Evolutionary conservation across 2,888 invertebrate species (phyloP), one percentile per base, ranked within the genome.

Genomic region (Apamea sordens): DNA sequence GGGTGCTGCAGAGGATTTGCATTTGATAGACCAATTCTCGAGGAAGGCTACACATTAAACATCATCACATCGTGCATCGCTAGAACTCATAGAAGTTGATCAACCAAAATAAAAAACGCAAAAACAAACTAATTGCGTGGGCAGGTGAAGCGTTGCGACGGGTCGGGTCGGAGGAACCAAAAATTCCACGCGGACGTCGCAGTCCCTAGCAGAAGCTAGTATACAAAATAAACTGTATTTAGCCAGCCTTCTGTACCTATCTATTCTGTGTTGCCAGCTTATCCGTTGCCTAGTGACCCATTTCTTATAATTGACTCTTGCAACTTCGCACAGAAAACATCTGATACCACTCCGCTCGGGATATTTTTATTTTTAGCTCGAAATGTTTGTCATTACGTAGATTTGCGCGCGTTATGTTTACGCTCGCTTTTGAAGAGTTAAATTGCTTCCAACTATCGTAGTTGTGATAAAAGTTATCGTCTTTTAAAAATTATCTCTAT

Each of bases 261-360:
- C 24, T 73, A 21, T 8, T 71, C 50, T 24, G 5, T 74, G 47
- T 18, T 24, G 36, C 63, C 36, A 56, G 87, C 73, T 84, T 76
- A 85, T 83, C 84, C 76, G 65, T 72, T 76, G 76, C 85, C 84
- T 67, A 69, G 84, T 85, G 85, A 85, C 87, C 87, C 80, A 85
- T 86, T 84, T 85, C 64, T 79, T 56, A 53, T 86, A 85, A 85
- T 85, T 85, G 84, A 83, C 85, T 86, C 87, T 85, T 84, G 70
- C 59, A 84, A 83, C 73, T 74, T 68, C 63, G 69, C 61, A 64
- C 47, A 63, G 68, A 73, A 80, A 83, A 64, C 76, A 71, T 73
- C 84, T 86, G 84, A 79, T 76, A 83, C 44, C 24, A 67, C 21
- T 64, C 6, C 24, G 70, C 21, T 64, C 6, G 21, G 73, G 65